Evolutionary conservation across 2,113 vertebrate species (phyloP).

Genomic region (Myanophis thanlyinensis): DNA sequence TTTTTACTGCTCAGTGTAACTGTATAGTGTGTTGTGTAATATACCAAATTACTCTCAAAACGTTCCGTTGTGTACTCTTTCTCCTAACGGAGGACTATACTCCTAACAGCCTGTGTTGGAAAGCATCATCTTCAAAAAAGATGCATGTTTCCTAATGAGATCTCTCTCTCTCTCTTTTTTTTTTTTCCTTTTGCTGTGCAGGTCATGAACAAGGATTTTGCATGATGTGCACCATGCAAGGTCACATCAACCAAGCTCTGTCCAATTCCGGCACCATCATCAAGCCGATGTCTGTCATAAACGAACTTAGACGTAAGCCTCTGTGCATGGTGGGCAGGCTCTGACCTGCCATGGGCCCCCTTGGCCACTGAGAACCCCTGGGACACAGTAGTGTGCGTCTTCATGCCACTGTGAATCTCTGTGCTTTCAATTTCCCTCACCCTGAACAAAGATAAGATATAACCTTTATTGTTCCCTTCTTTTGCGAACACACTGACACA

Average conservation of each 20-base stretch:
- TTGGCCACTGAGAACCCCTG: not conserved
- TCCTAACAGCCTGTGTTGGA: no score
- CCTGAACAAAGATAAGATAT: not conserved
- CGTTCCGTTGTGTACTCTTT: no score
- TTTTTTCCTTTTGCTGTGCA: slow-evolving; percentile 56
- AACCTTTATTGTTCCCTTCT: not conserved
- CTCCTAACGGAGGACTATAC: no score
- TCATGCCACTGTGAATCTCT: not conserved
- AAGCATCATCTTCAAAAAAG: no score
- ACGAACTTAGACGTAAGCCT: slow-evolving; percentile 89
- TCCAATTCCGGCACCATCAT: slow-evolving; percentile 89
- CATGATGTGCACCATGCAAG: slow-evolving; percentile 98
- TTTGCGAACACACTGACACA: not conserved
- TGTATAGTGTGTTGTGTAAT: no score
- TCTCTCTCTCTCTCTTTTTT: not conserved
- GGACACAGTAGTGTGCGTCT: no score
- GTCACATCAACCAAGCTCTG: slow-evolving; percentile 89
- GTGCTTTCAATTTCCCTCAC: not conserved
- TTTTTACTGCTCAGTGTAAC: no score
- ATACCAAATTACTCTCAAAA: no score
- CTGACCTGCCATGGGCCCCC: no score
- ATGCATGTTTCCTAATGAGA: not conserved
- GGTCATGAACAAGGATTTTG: slow-evolving; percentile 92
- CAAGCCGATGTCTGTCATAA: slow-evolving; percentile 89
- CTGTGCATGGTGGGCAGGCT: not conserved